A percentile compares a stretch with the other conserved stretches of the same genome.
phyloP scores from a whole-genome alignment of 1,140 invertebrate genomes.

The Hesperophylax magnus region DNA sequence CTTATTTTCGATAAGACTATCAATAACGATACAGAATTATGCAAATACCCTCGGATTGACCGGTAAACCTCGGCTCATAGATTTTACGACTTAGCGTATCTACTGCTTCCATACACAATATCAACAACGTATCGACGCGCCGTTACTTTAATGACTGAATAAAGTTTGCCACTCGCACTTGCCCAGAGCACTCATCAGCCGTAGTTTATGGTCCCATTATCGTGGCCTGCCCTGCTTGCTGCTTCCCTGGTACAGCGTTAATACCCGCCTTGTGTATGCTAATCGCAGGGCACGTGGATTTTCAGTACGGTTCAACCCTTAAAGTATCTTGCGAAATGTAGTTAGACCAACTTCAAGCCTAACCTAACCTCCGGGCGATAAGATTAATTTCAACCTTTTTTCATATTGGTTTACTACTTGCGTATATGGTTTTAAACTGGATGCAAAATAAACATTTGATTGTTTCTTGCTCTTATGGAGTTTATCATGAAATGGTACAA shows the following conservation, averaged over 20 bases:
- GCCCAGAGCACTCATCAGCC: constrained; percentile 19
- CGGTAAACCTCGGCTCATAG: not conserved
- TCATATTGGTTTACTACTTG: too few species aligned
- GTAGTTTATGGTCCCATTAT: constrained; percentile 12
- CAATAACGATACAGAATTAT: too few species aligned
- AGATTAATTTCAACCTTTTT: too few species aligned
- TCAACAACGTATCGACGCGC: constrained; percentile 13
- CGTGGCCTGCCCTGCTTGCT: not conserved
- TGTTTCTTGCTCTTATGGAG: too few species aligned
- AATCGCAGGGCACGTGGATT: not conserved
- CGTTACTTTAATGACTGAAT: constrained; percentile 31
- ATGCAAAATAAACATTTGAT: too few species aligned
- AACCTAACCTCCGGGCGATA: too few species aligned
- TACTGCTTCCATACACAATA: not conserved
- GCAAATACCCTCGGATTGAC: not conserved
- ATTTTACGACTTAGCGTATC: constrained; percentile 5
- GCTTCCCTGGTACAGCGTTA: too few species aligned
- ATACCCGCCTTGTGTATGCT: not conserved
- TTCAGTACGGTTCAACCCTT: not conserved
- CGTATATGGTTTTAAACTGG: too few species aligned
- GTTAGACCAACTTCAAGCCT: too few species aligned
- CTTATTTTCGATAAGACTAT: too few species aligned
- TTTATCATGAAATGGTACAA: too few species aligned
- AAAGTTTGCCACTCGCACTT: constrained; percentile 6
- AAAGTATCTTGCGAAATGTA: too few species aligned